Percentiles rank a stretch among this genome's conserved stretches.
These are phyloP conservation scores for Metopolophium dirhodum DNA, from an alignment of 1,140 invertebrate genomes.

Conservation along the genomic window DNA sequence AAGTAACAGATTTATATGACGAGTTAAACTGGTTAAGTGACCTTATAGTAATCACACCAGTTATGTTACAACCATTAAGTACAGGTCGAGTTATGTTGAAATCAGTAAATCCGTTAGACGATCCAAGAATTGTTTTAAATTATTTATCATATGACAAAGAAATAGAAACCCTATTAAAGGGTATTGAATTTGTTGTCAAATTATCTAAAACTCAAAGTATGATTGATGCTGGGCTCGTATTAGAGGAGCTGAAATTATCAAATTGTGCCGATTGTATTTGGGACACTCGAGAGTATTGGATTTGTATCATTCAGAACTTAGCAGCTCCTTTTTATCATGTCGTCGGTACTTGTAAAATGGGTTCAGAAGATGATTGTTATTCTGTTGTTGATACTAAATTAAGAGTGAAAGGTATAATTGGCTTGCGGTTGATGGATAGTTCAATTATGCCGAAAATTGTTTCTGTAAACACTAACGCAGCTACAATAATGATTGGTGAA, in stretches of 20 bases:
- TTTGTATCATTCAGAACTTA: conserved; percentile 69
- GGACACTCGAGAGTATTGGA: conserved; percentile 75
- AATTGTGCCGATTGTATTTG: conserved; percentile 67
- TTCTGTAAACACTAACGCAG: conserved; percentile 72
- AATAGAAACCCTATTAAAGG: conserved; percentile 65
- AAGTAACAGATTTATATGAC: not conserved
- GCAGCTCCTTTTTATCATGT: conserved; percentile 68
- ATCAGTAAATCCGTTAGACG: conserved; percentile 68
- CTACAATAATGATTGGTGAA: conserved; percentile 75
- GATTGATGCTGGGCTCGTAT: conserved; percentile 64
- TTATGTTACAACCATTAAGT: conserved; percentile 77
- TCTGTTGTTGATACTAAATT: conserved; percentile 70
- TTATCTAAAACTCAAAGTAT: conserved; percentile 61
- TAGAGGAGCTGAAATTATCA: conserved; percentile 71
- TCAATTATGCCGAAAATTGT: conserved; percentile 71
- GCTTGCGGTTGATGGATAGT: conserved; percentile 73
- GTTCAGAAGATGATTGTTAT: conserved; percentile 65
- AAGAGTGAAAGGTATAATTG: conserved; percentile 68
- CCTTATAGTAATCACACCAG: conserved; percentile 62
- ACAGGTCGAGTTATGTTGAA: conserved; percentile 66
- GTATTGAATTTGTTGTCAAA: conserved; percentile 61
- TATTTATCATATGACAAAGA: conserved; percentile 69
- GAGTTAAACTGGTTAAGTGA: conserved; percentile 39
- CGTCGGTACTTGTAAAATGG: conserved; percentile 72
- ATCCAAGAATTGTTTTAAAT: conserved; percentile 74